Evolutionary conservation across 2,888 invertebrate species (phyloP).

Genomic region (Alloscopus bannaensis): DNA sequence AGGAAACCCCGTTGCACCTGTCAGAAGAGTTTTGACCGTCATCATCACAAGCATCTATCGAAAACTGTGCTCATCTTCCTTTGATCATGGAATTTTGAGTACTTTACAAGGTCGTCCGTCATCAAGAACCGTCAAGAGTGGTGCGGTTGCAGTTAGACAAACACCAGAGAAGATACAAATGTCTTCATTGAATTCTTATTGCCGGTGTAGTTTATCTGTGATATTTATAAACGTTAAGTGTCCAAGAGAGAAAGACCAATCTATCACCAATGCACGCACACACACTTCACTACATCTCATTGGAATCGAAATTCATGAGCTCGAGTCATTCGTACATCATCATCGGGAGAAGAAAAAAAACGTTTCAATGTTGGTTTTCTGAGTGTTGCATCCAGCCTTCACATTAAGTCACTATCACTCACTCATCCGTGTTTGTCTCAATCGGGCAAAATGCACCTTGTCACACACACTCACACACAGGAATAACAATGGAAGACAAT

Average conservation of each 20-base stretch:
- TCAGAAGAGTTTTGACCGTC: not conserved
- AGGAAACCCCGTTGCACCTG: conserved; percentile 4
- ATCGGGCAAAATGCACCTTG: not conserved
- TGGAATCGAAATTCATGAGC: not conserved
- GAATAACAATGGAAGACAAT: not conserved
- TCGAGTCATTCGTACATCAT: not conserved
- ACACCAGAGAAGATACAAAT: conserved; percentile 7
- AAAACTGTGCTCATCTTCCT: not conserved
- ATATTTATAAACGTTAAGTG: not conserved
- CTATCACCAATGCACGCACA: too few relatives aligned
- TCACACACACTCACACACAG: not conserved
- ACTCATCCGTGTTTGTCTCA: not conserved
- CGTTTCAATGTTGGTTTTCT: not conserved
- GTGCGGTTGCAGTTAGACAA: not conserved
- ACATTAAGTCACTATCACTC: not conserved
- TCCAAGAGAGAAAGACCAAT: not conserved
- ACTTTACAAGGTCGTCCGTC: conserved; percentile 43
- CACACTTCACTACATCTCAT: not conserved
- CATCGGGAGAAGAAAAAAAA: not conserved
- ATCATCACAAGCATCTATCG: conserved; percentile 5
- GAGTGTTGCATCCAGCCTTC: not conserved
- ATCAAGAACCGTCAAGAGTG: conserved; percentile 7
- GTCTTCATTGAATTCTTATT: not conserved
- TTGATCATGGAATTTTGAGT: conserved; percentile 41
- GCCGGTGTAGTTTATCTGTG: not conserved